A percentile compares a stretch with the other conserved stretches of the same genome.
Conservation (phyloP, 2,797 vertebrate genomes). For the Syngnathus acus region DNA sequence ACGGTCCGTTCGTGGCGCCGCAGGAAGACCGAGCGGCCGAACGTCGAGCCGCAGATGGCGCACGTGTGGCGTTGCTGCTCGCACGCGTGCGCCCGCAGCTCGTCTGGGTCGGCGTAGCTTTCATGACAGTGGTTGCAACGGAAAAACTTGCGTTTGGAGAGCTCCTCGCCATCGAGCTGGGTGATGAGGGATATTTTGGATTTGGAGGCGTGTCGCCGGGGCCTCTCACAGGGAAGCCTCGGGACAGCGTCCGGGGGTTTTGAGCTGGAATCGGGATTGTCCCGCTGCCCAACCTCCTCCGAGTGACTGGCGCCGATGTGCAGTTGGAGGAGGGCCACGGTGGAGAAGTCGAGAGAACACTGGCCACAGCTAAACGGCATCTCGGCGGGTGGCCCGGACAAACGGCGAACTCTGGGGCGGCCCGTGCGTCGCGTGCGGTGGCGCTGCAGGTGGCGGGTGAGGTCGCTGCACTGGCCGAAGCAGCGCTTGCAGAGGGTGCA, state of each 20-base stretch:
- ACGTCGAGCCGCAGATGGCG: slow-evolving; percentile 55
- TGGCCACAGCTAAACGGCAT: slow-evolving; percentile 49
- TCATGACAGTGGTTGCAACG: slow-evolving; percentile 61
- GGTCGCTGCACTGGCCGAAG: slow-evolving; percentile 55
- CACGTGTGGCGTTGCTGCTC: slow-evolving; percentile 49
- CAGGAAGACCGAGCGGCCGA: slow-evolving; percentile 57
- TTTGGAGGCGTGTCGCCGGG: slow-evolving; percentile 43
- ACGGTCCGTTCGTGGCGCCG: slow-evolving; percentile 59
- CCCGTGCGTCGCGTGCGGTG: slow-evolving; percentile 27
- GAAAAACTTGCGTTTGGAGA: slow-evolving; percentile 37
- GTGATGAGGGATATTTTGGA: slow-evolving; percentile 54
- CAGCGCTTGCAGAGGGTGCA: slow-evolving; percentile 55
- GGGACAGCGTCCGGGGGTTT: not conserved
- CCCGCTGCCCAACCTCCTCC: slow-evolving; percentile 3
- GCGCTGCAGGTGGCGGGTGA: slow-evolving; percentile 46
- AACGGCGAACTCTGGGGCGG: not conserved
- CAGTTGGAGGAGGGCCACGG: slow-evolving; percentile 50
- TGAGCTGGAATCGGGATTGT: slow-evolving; percentile 20
- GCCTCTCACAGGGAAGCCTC: slow-evolving; percentile 28
- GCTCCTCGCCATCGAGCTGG: slow-evolving; percentile 40
- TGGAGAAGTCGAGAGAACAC: slow-evolving; percentile 49
- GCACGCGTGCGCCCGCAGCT: slow-evolving; percentile 62
- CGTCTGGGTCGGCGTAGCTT: slow-evolving; percentile 43
- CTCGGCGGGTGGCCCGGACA: not conserved
- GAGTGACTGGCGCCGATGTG: slow-evolving; percentile 52